These are phyloP conservation scores for Callaeas wilsoni DNA, from an alignment of 2,113 vertebrate genomes.

Conservation along the genomic window DNA sequence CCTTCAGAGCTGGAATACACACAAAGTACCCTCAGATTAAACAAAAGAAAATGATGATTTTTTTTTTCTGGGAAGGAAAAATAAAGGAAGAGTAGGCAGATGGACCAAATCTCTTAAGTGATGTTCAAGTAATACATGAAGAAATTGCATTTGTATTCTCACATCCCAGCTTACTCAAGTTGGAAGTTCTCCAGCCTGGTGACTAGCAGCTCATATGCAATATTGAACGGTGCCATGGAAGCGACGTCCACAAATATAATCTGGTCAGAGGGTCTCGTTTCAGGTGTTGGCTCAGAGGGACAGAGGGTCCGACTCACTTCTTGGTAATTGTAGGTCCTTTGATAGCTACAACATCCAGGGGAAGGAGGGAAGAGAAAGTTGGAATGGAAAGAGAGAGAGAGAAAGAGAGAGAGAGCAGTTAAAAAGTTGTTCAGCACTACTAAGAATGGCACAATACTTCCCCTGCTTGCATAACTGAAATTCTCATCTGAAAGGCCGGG, in stretches of 20 bases:
- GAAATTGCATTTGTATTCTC: neutral
- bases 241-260: constrained; percentile 74
- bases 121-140: neutral
- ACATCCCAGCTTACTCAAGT: constrained; percentile 69
- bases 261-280: constrained; percentile 65
- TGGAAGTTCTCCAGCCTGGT: constrained; percentile 74
- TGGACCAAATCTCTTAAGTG: neutral
- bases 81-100: neutral
- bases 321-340: constrained; percentile 78
- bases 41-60: neutral
- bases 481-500: neutral
- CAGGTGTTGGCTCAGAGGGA: constrained; percentile 70
- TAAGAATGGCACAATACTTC: neutral
- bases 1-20: neutral
- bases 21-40: neutral
- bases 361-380: neutral
- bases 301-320: constrained; percentile 82
- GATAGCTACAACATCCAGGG: constrained; percentile 59
- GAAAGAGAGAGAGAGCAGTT: neutral
- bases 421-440: neutral
- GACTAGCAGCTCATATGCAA: constrained; percentile 70
- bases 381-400: neutral
- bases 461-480: neutral
- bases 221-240: constrained; percentile 76
- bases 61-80: neutral